Conservation (phyloP, 2,888 invertebrate species). For the Fabriciana adippe region DNA sequence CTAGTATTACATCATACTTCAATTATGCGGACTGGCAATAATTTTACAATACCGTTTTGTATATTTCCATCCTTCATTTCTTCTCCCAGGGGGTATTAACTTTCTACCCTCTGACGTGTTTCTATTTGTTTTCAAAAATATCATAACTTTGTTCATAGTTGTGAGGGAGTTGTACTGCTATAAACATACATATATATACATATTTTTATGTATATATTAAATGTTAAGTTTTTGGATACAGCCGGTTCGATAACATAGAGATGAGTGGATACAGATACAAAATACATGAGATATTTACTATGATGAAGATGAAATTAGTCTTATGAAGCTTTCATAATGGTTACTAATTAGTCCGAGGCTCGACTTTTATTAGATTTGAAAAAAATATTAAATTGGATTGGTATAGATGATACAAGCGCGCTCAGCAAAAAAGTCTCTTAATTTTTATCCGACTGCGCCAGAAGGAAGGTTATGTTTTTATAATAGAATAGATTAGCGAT, state of each 20-base stretch:
- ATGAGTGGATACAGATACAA: not conserved
- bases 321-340: too few species aligned
- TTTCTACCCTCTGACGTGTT: slow-evolving; percentile 8
- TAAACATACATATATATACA: not conserved
- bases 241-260: too few species aligned
- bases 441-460: too few species aligned
- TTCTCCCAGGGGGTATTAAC: slow-evolving; percentile 17
- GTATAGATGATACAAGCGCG: too few species aligned
- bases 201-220: not conserved
- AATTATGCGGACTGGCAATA: slow-evolving; percentile 4
- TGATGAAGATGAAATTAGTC: too few species aligned
- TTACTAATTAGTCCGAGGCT: too few species aligned
- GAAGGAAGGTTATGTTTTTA: too few species aligned
- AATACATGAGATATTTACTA: not conserved
- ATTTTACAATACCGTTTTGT: slow-evolving; percentile 2
- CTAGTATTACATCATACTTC: slow-evolving; percentile 6
- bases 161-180: not conserved
- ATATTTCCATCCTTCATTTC: slow-evolving; percentile 9
- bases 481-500: not conserved
- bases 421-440: too few species aligned
- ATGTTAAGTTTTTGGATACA: too few species aligned
- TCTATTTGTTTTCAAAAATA: slow-evolving; percentile 19
- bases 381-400: too few species aligned
- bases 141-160: slow-evolving; percentile 9
- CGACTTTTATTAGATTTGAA: too few species aligned